Conservation (phyloP, 2,888 invertebrate species). For the Drepanosiphum platanoidis region DNA sequence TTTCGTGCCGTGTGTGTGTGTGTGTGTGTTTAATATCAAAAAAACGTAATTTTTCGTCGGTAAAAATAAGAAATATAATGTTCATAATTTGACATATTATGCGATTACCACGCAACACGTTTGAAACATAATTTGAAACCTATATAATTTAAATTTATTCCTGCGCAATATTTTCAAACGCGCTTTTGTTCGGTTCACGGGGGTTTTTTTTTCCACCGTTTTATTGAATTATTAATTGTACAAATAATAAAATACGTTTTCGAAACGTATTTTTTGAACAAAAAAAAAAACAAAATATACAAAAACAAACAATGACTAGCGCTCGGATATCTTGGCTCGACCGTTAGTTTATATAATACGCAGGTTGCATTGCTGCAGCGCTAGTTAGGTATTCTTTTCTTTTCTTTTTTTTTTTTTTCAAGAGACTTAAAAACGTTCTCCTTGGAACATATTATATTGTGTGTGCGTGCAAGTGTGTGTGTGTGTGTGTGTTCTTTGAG, state of each 20-base stretch:
- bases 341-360: neutral
- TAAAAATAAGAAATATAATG: neutral
- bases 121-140: neutral
- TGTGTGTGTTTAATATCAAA: neutral
- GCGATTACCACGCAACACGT: neutral
- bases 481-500: conserved; percentile 27
- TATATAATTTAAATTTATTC: neutral
- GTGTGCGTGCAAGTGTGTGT: neutral
- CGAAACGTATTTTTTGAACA: neutral
- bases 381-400: neutral
- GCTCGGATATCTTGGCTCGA: neutral
- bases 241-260: too few species aligned
- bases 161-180: neutral
- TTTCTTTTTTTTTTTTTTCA: neutral
- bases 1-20: neutral
- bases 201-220: too few species aligned
- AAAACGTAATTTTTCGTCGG: neutral
- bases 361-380: neutral
- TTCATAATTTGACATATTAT: neutral
- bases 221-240: too few species aligned
- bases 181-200: neutral
- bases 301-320: neutral
- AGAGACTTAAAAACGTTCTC: neutral
- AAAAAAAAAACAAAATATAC: too few species aligned
- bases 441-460: conserved; percentile 4